Evolutionary conservation across 2,113 vertebrate species (phyloP).

Genomic region (Pristiophorus japonicus): DNA sequence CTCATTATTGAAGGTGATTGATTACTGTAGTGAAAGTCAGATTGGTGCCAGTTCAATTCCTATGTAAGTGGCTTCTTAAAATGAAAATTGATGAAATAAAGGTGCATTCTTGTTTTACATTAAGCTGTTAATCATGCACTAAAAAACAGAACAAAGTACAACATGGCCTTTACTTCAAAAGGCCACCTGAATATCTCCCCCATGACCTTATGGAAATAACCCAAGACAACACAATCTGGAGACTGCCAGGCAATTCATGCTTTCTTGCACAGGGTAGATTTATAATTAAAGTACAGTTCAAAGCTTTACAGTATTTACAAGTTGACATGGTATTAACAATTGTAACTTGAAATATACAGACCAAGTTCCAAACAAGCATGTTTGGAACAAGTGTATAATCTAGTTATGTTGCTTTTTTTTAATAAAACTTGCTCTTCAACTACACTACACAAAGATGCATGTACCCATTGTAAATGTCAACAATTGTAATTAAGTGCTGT

Average conservation of each 20-base stretch:
- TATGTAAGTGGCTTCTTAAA: background rate
- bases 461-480: background rate
- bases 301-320: slow-evolving; percentile 35
- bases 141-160: too few species aligned
- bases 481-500: slow-evolving; percentile 14
- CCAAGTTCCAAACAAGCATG: slow-evolving; percentile 10
- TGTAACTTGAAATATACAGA: slow-evolving; percentile 5
- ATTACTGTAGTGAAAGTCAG: background rate
- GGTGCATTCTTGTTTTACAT: too few species aligned
- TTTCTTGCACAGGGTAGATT: background rate
- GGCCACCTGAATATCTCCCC: too few species aligned
- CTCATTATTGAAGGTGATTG: background rate
- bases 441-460: background rate
- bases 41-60: background rate
- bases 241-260: background rate
- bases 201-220: too few species aligned
- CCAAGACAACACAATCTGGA: background rate
- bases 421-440: slow-evolving; percentile 4
- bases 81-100: background rate
- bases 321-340: slow-evolving; percentile 8
- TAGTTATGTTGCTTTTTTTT: too few species aligned
- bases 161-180: too few species aligned
- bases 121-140: too few species aligned
- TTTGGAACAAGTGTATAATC: too few species aligned
- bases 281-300: background rate